phyloP scores from a whole-genome alignment of 1,140 invertebrate species.

The Drosophila pallidifrons region DNA sequence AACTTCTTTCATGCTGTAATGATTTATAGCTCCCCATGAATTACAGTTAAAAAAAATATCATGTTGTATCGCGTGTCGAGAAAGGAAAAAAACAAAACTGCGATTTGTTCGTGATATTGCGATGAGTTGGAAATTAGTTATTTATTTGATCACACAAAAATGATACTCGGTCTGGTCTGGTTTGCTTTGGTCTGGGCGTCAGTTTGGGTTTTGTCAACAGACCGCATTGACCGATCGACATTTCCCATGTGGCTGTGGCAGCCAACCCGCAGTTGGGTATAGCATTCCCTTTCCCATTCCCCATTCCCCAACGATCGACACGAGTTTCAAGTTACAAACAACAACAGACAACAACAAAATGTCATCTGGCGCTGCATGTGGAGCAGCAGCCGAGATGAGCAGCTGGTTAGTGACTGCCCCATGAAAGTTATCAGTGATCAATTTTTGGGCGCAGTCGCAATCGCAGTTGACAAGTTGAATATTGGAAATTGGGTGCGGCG shows the following conservation, averaged over 20 bases:
- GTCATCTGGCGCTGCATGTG: slow-evolving; percentile 54
- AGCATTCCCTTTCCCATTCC: not conserved
- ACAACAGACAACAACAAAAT: slow-evolving; percentile 39
- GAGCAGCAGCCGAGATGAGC: slow-evolving; percentile 41
- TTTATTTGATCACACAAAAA: slow-evolving; percentile 36
- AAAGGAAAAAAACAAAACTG: slow-evolving; percentile 31
- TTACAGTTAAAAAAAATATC: slow-evolving; percentile 9
- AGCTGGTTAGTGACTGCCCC: slow-evolving; percentile 44
- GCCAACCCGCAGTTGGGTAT: slow-evolving; percentile 24
- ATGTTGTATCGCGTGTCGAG: slow-evolving; percentile 31
- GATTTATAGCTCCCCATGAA: slow-evolving; percentile 11
- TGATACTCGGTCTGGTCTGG: slow-evolving; percentile 8
- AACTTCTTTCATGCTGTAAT: not conserved
- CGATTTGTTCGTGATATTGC: slow-evolving; percentile 30
- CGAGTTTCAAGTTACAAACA: slow-evolving; percentile 45
- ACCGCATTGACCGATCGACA: slow-evolving; percentile 18
- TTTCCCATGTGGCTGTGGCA: slow-evolving; percentile 30
- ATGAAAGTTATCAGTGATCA: slow-evolving; percentile 57
- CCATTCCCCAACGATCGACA: not conserved
- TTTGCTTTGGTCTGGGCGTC: slow-evolving; percentile 2
- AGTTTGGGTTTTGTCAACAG: slow-evolving; percentile 30
- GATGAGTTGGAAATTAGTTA: slow-evolving; percentile 33
- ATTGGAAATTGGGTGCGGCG: slow-evolving; percentile 54
- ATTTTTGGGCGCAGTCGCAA: slow-evolving; percentile 58
- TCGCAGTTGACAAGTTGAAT: slow-evolving; percentile 39